These are phyloP conservation scores for Anomalospiza imberbis DNA, from an alignment of 2,797 vertebrate genomes.

Conservation along the genomic window DNA sequence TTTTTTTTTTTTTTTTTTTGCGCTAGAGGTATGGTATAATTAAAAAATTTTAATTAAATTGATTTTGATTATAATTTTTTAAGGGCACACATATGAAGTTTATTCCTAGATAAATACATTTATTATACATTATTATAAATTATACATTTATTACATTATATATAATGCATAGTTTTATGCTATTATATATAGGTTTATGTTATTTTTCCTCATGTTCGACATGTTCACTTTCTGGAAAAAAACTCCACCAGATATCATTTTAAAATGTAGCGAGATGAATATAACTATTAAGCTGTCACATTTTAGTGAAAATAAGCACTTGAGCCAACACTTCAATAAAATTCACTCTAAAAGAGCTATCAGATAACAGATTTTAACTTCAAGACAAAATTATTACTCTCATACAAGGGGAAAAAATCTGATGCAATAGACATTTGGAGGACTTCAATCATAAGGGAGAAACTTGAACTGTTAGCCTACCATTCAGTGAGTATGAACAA, in stretches of 20 bases:
- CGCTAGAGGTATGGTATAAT: neutral
- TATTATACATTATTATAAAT: neutral
- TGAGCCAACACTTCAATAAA: neutral
- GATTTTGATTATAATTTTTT: neutral
- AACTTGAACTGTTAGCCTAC: neutral
- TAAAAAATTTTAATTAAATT: neutral
- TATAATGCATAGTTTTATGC: neutral
- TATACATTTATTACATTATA: neutral
- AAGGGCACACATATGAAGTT: neutral
- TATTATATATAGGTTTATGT: neutral
- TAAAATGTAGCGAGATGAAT: neutral
- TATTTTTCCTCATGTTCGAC: neutral
- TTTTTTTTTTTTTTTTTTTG: neutral
- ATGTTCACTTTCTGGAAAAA: neutral
- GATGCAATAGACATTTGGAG: neutral
- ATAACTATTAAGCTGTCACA: neutral
- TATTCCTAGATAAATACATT: neutral
- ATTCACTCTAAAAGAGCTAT: neutral
- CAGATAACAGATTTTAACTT: neutral
- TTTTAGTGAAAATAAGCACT: neutral
- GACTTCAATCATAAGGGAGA: neutral
- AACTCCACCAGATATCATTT: fast-evolving
- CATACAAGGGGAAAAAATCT: neutral
- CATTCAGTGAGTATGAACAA: neutral
- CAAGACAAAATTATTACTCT: neutral